Conservation (phyloP, 2,888 invertebrate species). For the Lobophora halterata region DNA sequence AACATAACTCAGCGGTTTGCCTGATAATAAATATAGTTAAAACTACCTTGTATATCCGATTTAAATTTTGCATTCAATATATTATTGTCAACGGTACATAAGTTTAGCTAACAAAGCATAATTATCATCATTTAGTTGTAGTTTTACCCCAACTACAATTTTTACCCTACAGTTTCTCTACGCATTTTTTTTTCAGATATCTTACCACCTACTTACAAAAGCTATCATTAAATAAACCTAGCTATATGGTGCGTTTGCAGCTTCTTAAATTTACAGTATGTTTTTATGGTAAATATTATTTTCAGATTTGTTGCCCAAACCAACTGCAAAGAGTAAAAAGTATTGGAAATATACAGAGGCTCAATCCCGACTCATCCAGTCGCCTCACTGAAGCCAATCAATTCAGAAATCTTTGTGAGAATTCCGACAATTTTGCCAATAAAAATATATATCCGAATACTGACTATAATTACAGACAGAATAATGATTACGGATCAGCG, state of each 20-base stretch:
- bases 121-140: too few species aligned
- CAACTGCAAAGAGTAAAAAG: constrained; percentile 38
- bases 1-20: constrained; percentile 23
- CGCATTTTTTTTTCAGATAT: not conserved
- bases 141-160: too few species aligned
- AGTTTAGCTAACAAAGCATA: too few species aligned
- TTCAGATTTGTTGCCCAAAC: constrained; percentile 57
- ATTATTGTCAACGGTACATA: not conserved
- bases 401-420: constrained; percentile 2
- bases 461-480: constrained; percentile 1
- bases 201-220: too few species aligned
- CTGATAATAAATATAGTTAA: constrained; percentile 23
- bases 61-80: not conserved
- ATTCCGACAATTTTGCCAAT: not conserved
- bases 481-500: not conserved
- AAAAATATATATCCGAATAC: constrained; percentile 6
- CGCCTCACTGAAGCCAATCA: constrained; percentile 2
- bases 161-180: not conserved
- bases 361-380: not conserved
- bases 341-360: not conserved
- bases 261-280: too few species aligned
- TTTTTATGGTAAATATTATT: constrained; percentile 12
- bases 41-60: not conserved
- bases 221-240: too few species aligned
- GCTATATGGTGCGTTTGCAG: too few species aligned